Conservation (phyloP, 1,140 invertebrate genomes). For the Pomacea maculata region DNA sequence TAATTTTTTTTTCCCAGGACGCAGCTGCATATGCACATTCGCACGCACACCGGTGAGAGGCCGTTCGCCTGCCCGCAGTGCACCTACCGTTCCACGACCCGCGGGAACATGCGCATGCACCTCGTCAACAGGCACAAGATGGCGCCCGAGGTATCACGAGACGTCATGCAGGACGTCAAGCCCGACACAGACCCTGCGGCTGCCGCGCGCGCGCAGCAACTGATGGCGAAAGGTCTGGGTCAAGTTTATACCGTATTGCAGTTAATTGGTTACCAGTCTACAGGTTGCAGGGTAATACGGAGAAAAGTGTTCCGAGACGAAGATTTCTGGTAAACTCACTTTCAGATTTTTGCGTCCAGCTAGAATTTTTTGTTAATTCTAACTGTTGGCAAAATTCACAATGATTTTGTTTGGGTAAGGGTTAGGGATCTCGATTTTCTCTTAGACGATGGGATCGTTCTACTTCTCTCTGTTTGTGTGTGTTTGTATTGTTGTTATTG, state of each 20-base stretch:
- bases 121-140: conserved; percentile 48
- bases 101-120: conserved; percentile 54
- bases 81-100: conserved; percentile 47
- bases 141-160: conserved; percentile 25
- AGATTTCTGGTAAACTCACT: too few relatives aligned
- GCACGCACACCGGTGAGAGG: conserved; percentile 97
- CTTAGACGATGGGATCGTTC: too few relatives aligned
- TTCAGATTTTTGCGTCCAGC: too few relatives aligned
- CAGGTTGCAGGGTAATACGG: neutral
- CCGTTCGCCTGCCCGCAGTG: conserved; percentile 90
- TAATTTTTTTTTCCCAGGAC: conserved; percentile 73
- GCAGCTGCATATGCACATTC: conserved; percentile 96
- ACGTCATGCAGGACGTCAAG: conserved; percentile 37
- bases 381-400: too few relatives aligned
- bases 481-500: too few relatives aligned
- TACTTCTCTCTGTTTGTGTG: too few relatives aligned
- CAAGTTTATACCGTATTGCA: neutral
- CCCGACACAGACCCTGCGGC: neutral
- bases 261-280: neutral
- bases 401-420: too few relatives aligned
- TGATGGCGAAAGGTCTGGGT: neutral
- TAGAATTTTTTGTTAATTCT: too few relatives aligned
- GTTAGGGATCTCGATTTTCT: too few relatives aligned
- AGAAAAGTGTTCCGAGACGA: neutral
- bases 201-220: neutral